Evolutionary conservation across 2,888 invertebrate species (phyloP).

Genomic region (Hypsopygia costalis): DNA sequence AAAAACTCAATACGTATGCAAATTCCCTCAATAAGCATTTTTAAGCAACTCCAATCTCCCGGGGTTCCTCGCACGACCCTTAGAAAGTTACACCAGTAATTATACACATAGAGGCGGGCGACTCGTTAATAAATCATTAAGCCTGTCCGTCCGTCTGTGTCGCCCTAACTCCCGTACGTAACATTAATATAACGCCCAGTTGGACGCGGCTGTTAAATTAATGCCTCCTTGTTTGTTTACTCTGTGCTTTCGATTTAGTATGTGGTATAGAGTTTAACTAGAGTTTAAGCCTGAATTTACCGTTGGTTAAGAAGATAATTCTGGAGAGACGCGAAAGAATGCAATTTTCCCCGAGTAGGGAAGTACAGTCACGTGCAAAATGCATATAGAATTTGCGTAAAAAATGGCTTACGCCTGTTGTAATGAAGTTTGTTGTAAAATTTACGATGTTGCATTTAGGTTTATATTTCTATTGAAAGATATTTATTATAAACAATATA

Average conservation of each 20-base stretch:
- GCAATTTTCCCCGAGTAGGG: no score
- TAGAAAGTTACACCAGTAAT: conserved; percentile 7
- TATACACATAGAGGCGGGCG: conserved; percentile 9
- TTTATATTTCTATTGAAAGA: no score
- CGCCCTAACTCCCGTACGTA: conserved; percentile 8
- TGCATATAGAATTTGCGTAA: no score
- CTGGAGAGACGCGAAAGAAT: no score
- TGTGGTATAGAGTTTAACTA: not conserved
- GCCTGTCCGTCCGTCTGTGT: conserved; percentile 12
- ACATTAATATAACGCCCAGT: conserved; percentile 10
- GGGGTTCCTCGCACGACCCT: not conserved
- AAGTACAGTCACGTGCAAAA: no score
- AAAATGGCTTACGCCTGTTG: no score
- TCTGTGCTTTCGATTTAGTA: not conserved
- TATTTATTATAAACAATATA: no score
- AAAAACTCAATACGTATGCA: not conserved
- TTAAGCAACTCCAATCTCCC: not conserved
- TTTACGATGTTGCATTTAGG: no score
- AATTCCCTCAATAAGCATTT: not conserved
- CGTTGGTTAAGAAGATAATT: no score
- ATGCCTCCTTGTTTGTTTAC: conserved; percentile 7
- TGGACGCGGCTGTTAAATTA: conserved; percentile 7
- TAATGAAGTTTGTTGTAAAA: no score
- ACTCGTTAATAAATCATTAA: conserved; percentile 20
- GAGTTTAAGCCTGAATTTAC: no score